Conservation (phyloP, 2,797 vertebrate genomes). For the Fratercula arctica region DNA sequence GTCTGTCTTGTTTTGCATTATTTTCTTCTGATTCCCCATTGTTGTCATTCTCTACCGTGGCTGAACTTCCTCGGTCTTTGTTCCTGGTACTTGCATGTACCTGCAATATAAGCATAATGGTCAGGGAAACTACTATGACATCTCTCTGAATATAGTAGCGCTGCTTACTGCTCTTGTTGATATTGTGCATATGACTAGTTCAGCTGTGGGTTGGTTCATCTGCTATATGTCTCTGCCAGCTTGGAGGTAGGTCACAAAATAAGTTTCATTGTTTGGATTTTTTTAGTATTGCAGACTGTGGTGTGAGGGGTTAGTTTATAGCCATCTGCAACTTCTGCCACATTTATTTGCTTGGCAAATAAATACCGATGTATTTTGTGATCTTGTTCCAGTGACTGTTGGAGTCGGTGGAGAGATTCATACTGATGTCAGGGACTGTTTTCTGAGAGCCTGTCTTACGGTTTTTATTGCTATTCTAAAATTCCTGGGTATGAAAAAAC, state of each 20-base stretch:
- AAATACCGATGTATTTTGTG: background rate
- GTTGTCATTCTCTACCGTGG: rapidly evolving
- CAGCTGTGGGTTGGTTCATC: background rate
- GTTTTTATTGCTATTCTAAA: background rate
- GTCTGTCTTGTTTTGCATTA: background rate
- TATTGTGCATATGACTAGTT: background rate
- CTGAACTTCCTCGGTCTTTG: background rate
- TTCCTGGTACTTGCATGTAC: background rate
- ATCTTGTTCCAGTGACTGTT: background rate
- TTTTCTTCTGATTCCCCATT: background rate
- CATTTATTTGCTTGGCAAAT: background rate
- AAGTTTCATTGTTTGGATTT: background rate
- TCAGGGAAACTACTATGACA: background rate
- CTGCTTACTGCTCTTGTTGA: background rate
- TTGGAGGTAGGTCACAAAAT: background rate
- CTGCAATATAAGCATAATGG: background rate
- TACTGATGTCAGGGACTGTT: background rate
- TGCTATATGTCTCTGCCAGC: background rate
- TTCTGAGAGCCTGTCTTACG: background rate
- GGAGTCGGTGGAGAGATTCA: background rate
- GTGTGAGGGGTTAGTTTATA: background rate
- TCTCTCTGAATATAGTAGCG: background rate
- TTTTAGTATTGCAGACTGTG: background rate
- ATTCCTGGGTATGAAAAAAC: background rate
- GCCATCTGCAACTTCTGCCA: background rate